Conservation (phyloP, 2,888 invertebrate species). For the Carcina quercana region DNA sequence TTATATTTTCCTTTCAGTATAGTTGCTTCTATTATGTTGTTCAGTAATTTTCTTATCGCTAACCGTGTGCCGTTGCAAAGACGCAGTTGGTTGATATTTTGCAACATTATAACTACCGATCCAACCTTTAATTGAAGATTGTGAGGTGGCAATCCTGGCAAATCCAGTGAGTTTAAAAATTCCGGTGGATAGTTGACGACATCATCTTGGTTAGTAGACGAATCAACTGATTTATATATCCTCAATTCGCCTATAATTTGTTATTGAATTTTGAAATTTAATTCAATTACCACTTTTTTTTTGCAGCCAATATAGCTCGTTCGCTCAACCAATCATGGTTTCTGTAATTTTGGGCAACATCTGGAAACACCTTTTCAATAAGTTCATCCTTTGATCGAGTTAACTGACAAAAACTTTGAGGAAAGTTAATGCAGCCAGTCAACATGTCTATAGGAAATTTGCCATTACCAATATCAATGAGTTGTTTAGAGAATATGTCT, state of each 20-base stretch:
- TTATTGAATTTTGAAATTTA: conserved; percentile 23
- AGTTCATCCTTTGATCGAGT: conserved; percentile 10
- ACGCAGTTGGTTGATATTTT: conserved; percentile 21
- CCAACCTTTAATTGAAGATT: conserved; percentile 24
- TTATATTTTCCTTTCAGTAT: conserved; percentile 12
- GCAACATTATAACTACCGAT: too few species aligned
- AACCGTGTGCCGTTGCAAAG: conserved; percentile 17
- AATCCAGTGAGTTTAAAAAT: conserved; percentile 29
- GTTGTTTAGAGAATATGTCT: conserved; percentile 15
- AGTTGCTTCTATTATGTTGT: conserved; percentile 12
- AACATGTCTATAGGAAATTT: conserved; percentile 17
- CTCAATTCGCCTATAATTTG: conserved; percentile 21
- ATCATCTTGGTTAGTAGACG: conserved; percentile 25
- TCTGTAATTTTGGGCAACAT: conserved; percentile 21
- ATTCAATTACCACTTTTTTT: conserved; percentile 16
- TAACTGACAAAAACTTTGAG: conserved; percentile 17
- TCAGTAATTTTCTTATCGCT: conserved; percentile 11
- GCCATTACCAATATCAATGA: conserved; percentile 20
- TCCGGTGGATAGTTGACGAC: conserved; percentile 29
- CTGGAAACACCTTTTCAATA: conserved; percentile 18
- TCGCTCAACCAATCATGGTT: conserved; percentile 21
- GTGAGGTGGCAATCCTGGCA: conserved; percentile 26
- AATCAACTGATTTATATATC: conserved; percentile 27
- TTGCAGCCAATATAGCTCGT: conserved; percentile 20
- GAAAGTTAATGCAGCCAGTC: conserved; percentile 18